Percentiles rank a stretch among this genome's conserved stretches.
Conservation (phyloP, 2,888 invertebrate genomes). For the Eristalis tenax region DNA sequence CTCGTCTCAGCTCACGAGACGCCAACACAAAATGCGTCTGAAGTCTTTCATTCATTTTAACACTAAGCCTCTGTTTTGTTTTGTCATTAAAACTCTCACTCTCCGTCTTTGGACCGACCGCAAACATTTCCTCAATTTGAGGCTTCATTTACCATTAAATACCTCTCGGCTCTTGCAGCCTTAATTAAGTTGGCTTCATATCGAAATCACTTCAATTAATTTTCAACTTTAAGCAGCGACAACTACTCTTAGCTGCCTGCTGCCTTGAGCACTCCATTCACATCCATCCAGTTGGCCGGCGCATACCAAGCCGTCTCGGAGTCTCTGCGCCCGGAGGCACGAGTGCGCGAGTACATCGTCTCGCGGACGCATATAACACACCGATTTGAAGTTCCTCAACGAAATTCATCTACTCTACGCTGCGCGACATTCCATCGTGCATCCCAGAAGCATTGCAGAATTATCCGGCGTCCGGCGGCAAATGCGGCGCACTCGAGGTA, state of each 20-base stretch:
- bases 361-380: constrained; percentile 26
- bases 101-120: neutral
- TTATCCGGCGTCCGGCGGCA: neutral
- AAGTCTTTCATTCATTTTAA: neutral
- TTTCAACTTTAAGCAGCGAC: constrained; percentile 32
- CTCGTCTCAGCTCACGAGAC: neutral
- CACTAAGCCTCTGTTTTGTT: neutral
- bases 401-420: neutral
- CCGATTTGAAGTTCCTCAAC: constrained; percentile 37
- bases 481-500: neutral
- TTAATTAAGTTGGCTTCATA: constrained; percentile 28
- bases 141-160: constrained; percentile 8
- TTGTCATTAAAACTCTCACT: neutral
- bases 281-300: neutral
- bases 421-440: neutral
- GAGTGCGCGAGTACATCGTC: too few species aligned
- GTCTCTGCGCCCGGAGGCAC: neutral
- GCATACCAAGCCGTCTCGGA: constrained; percentile 23
- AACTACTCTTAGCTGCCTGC: neutral
- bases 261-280: constrained; percentile 6
- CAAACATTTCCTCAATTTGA: constrained; percentile 29
- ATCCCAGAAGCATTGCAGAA: neutral
- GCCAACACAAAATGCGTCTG: neutral
- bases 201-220: constrained; percentile 33
- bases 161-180: neutral